Evolutionary conservation across 2,888 invertebrate genomes (phyloP), one percentile per base, ranked within the genome.

Genomic region (Mechanitis mazaeus): DNA sequence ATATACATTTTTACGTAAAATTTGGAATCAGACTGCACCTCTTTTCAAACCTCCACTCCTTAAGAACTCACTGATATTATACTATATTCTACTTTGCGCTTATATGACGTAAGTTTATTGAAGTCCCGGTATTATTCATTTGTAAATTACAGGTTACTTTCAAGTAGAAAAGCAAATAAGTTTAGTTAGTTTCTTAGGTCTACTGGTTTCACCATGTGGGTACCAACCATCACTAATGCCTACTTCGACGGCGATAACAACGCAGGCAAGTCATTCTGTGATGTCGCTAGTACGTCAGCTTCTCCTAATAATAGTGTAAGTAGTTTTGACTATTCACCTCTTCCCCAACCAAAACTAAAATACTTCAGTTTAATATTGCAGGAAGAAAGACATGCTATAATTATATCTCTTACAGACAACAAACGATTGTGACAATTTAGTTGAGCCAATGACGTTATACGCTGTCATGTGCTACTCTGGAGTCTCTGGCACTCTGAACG

Each of bases 21-120:
- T 89, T 64, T 87, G 85, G 87, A 74, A 78, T 46, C 89, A 90
- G 67, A 90, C 90, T 0, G 82, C 77, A 0, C 90, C 89, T 0
- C 74, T 90, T 7, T 89, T 90, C 71, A 77, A 78, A 45, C 78
- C 79, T 0, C 84, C 87, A 0, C 73, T 87, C 3, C 71, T 84
- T 12, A 79, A 72, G 65, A 85, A 87, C 69, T 84, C 84, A 4
- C 64, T 80, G 3, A 84, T 75, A 47, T 75, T 87, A 0, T 87
- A 85, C 71, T 87, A 81, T 59, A 71, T 88, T 42, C 71, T 87
- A 9, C 69, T 87, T 3, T 82, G 84, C 55, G 82, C 86, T 62
- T 87, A 80, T 64, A 85, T 87, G 85, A 83, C 84, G 87, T 87
- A 68, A 82, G 87, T 76, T 42, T 47, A 2, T 47, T 47, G 20